phyloP scores from a whole-genome alignment of 2,113 vertebrate genomes.

The Cervus canadensis region DNA sequence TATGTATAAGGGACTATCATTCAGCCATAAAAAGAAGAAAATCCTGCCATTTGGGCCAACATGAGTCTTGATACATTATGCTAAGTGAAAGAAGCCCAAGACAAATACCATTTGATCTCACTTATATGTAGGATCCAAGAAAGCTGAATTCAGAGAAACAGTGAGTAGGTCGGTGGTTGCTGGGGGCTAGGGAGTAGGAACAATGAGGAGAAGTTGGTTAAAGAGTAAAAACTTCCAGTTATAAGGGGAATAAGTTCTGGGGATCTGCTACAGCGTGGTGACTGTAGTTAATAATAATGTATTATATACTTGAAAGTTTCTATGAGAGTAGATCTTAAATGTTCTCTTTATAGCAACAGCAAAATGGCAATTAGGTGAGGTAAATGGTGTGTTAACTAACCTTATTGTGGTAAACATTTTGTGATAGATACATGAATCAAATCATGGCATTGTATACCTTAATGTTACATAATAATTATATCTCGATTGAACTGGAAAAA shows the following conservation, averaged over 20 bases:
- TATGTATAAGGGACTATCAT: background rate
- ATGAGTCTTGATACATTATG: background rate
- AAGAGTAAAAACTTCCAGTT: background rate
- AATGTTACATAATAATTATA: background rate
- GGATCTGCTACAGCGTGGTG: background rate
- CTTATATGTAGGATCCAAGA: background rate
- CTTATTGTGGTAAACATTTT: background rate
- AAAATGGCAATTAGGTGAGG: background rate
- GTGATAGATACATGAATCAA: background rate
- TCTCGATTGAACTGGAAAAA: background rate
- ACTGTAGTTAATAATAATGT: background rate
- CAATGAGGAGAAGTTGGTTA: background rate
- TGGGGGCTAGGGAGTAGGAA: background rate
- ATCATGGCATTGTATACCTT: background rate
- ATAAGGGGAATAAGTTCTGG: background rate
- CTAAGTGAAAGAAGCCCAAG: background rate
- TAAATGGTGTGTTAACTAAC: background rate
- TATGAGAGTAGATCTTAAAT: background rate
- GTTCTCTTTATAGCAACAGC: background rate
- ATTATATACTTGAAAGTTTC: background rate
- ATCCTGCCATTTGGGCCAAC: background rate
- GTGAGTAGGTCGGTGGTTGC: background rate
- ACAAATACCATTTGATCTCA: background rate
- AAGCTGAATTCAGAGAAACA: background rate
- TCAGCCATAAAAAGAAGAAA: background rate